Evolutionary conservation across 2,888 invertebrate genomes (phyloP).

Genomic region (Calliopum simillimum): DNA sequence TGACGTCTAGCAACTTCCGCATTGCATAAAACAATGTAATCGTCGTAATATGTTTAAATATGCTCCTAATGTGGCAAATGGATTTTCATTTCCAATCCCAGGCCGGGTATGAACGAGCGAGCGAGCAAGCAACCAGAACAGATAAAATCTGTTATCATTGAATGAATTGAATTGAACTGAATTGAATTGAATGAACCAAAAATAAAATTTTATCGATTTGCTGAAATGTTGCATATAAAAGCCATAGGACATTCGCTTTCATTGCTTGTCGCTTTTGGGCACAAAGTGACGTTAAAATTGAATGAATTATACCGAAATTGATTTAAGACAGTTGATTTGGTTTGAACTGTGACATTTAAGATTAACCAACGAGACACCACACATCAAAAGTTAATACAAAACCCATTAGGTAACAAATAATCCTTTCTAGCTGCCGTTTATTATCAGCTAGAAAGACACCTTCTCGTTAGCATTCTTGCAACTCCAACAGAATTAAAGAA

Average conservation of each 20-base stretch:
- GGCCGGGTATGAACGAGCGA: neutral
- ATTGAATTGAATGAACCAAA: neutral
- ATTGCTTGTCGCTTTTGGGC: neutral
- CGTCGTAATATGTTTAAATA: constrained; percentile 43
- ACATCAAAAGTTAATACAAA: no score
- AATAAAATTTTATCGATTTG: constrained; percentile 20
- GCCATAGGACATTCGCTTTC: neutral
- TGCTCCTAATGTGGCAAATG: constrained; percentile 38
- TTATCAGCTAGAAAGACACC: no score
- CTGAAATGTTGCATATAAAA: neutral
- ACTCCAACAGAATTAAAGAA: no score
- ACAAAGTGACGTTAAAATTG: neutral
- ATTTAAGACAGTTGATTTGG: neutral
- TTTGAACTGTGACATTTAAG: no score
- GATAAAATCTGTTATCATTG: constrained; percentile 1
- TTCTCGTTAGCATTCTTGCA: no score
- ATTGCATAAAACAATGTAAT: constrained; percentile 47
- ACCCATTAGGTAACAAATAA: no score
- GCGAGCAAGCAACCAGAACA: constrained; percentile 11
- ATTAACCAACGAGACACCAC: no score
- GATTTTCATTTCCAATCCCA: constrained; percentile 38
- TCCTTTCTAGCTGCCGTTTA: no score
- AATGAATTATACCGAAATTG: neutral
- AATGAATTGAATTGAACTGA: constrained; percentile 17
- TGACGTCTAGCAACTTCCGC: constrained; percentile 36